Conservation (phyloP, 35 echinoderm and acorn worm genomes). For the Stichopus chloronotus region DNA sequence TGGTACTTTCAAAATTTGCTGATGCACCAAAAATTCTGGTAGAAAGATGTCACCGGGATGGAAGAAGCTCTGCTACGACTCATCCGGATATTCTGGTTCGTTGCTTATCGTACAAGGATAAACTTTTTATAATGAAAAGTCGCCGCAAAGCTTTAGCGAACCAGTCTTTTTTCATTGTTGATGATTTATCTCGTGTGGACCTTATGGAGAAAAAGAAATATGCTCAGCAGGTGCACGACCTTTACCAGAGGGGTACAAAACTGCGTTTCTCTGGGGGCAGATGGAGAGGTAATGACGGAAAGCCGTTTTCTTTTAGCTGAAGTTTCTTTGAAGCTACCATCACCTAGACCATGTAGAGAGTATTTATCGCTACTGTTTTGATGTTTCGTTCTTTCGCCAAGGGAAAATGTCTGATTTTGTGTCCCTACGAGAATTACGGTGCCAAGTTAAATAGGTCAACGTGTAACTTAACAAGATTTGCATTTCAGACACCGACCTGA, state of each 20-base stretch:
- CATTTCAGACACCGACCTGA: not conserved
- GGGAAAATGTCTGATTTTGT: not conserved
- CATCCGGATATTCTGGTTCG: constrained; percentile 50
- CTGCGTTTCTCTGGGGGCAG: constrained; percentile 9
- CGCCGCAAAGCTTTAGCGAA: not conserved
- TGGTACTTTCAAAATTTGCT: not conserved
- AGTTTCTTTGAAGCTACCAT: not conserved
- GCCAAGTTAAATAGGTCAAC: not conserved
- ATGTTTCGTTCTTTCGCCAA: not conserved
- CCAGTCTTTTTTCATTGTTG: constrained; percentile 41
- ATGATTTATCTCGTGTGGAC: constrained; percentile 52
- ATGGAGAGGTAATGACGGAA: not conserved
- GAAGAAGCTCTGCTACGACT: not conserved
- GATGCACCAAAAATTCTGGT: not conserved
- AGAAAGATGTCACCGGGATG: constrained; percentile 61
- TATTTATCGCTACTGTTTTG: not conserved
- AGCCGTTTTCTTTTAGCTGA: not conserved
- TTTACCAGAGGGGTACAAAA: not conserved
- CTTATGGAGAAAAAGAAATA: constrained; percentile 51
- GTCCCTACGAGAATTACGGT: not conserved
- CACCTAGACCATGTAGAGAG: not conserved
- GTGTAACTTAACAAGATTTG: not conserved
- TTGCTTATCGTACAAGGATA: constrained; percentile 49
- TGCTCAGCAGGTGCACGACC: not conserved
- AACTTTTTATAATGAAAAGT: constrained; percentile 56